Conservation (phyloP, 2,888 invertebrate species). For the Schizaphis graminum region DNA sequence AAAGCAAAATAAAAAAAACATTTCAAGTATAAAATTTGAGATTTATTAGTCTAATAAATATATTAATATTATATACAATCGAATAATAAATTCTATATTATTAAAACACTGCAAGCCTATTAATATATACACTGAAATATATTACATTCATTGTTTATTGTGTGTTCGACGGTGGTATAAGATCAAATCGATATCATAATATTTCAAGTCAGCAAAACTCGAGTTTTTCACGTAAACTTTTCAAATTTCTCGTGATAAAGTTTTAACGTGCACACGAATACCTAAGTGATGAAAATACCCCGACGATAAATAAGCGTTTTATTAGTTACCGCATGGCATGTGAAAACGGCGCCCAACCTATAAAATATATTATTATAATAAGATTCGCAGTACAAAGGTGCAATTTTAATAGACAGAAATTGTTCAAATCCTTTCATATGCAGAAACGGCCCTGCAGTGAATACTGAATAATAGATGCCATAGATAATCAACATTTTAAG, state of each 20-base stretch:
- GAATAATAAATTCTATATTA: neutral
- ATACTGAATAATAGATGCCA: neutral
- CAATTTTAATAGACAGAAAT: neutral
- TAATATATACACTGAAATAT: neutral
- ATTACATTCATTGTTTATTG: neutral
- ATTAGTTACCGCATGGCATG: neutral
- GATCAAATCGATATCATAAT: constrained; percentile 21
- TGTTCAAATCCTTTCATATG: neutral
- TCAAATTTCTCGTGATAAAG: neutral
- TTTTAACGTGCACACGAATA: constrained; percentile 28
- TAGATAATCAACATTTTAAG: neutral
- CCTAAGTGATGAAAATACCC: neutral
- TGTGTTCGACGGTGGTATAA: neutral
- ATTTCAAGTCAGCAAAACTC: neutral
- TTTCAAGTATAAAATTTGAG: neutral
- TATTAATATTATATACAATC: neutral
- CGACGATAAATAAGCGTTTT: constrained; percentile 13
- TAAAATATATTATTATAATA: neutral
- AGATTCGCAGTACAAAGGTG: constrained; percentile 1
- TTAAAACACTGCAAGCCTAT: neutral
- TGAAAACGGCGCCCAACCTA: neutral
- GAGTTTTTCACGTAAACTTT: constrained; percentile 29
- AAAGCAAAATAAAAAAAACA: neutral
- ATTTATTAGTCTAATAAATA: neutral
- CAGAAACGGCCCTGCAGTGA: neutral